Conservation (phyloP, 1,140 invertebrate species). For the Ectropis grisescens region DNA sequence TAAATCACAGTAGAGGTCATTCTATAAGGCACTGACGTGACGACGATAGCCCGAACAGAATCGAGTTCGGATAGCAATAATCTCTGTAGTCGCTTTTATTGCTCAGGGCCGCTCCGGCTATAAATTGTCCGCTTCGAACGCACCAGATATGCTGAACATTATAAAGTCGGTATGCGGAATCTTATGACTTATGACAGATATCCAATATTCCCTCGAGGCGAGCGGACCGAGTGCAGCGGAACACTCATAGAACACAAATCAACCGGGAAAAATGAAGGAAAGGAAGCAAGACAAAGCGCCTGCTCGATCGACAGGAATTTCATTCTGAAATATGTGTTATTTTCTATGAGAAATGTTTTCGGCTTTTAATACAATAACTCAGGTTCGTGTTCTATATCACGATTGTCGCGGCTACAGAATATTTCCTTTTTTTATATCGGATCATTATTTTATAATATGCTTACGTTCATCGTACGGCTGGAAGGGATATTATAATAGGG, state of each 20-base stretch:
- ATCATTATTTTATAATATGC: too few species aligned
- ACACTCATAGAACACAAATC: constrained; percentile 54
- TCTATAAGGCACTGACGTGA: too few species aligned
- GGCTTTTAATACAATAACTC: constrained; percentile 33
- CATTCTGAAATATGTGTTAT: constrained; percentile 52
- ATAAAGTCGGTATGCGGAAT: constrained; percentile 33
- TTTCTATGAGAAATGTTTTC: constrained; percentile 46
- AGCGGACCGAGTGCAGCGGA: constrained; percentile 23
- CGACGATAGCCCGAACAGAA: too few species aligned
- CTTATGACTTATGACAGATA: constrained; percentile 47
- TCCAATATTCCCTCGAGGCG: constrained; percentile 32
- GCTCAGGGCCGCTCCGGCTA: too few species aligned
- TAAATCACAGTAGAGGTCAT: too few species aligned
- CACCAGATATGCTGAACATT: constrained; percentile 22
- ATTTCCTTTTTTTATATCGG: too few species aligned
- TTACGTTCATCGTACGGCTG: too few species aligned
- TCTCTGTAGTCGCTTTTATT: constrained; percentile 4
- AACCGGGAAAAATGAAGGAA: constrained; percentile 37
- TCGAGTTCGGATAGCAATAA: background rate
- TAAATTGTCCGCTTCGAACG: constrained; percentile 13
- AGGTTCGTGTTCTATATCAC: too few species aligned
- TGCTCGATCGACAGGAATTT: constrained; percentile 47
- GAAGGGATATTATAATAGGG: too few species aligned
- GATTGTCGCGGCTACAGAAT: too few species aligned
- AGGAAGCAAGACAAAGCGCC: constrained; percentile 42